A percentile compares a stretch with the other conserved stretches of the same genome.
Conservation (phyloP, 2,113 vertebrate species). For the Rhombomys opimus region DNA sequence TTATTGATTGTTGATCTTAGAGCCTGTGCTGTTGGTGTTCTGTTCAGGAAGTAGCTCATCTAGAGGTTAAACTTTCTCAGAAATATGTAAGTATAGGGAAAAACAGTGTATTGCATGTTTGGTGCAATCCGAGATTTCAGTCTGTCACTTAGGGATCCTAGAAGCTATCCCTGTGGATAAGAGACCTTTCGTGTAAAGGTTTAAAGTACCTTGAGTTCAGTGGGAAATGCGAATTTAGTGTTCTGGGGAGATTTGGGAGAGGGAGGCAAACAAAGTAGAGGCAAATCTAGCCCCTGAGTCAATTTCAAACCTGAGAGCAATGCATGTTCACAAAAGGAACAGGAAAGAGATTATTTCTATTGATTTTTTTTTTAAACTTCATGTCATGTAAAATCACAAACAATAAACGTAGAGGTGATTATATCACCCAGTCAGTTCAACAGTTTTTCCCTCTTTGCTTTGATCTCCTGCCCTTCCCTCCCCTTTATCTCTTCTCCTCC, state of each 20-base stretch:
- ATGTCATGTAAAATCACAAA: not conserved
- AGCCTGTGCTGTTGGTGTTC: too few relatives aligned
- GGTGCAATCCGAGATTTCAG: not conserved
- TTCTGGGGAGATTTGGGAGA: not conserved
- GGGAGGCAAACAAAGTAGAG: not conserved
- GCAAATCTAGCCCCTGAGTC: not conserved
- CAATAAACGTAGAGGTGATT: not conserved
- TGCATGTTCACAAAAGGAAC: not conserved
- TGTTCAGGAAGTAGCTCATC: not conserved
- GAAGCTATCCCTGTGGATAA: not conserved
- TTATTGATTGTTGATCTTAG: too few relatives aligned
- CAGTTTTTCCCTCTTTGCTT: not conserved
- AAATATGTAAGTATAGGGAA: not conserved
- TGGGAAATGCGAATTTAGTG: not conserved
- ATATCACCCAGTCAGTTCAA: not conserved
- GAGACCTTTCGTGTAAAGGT: not conserved
- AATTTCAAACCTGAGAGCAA: not conserved
- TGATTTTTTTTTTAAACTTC: not conserved
- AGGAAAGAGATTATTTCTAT: not conserved
- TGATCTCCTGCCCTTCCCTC: not conserved
- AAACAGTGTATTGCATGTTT: not conserved
- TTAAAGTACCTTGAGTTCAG: not conserved
- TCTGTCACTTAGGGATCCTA: too few relatives aligned
- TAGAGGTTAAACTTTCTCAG: not conserved
- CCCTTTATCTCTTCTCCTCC: not conserved